These are phyloP conservation scores for Stichodactyla mertensii DNA, from an alignment of 64 coral and sea anemone species.

Conservation along the genomic window DNA sequence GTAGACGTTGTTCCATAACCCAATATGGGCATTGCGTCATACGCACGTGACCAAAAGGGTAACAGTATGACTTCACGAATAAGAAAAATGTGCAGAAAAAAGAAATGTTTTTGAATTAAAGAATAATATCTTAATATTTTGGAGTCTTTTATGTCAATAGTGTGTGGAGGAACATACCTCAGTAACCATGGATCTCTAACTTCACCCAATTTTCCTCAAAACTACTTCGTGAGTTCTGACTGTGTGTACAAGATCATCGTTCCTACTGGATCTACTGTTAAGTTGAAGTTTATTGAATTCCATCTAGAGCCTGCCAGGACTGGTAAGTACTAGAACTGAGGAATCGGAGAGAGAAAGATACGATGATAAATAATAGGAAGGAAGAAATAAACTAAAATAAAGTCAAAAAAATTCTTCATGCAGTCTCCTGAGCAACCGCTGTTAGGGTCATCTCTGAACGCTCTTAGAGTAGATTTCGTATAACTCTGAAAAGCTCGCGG, in stretches of 20 bases:
- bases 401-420: not conserved
- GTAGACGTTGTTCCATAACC: too few species aligned
- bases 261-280: slow-evolving; percentile 16
- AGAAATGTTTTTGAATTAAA: not conserved
- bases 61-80: too few species aligned
- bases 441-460: too few species aligned
- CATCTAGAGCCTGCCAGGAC: slow-evolving; percentile 5
- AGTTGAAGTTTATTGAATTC: slow-evolving; percentile 29
- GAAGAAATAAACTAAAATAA: not conserved
- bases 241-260: slow-evolving; percentile 47
- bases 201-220: slow-evolving; percentile 35
- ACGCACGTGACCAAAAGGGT: too few species aligned
- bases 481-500: too few species aligned
- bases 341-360: not conserved
- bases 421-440: too few species aligned
- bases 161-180: slow-evolving; percentile 33
- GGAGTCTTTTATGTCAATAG: not conserved
- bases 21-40: too few species aligned
- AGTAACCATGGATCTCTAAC: slow-evolving; percentile 15
- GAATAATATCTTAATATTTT: not conserved
- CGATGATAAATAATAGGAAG: not conserved
- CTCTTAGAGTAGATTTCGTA: too few species aligned
- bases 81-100: too few species aligned
- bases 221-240: slow-evolving; percentile 28
- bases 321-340: not conserved